Evolutionary conservation across 1,140 invertebrate species (phyloP).

Genomic region (Drosophila ogumai): DNA sequence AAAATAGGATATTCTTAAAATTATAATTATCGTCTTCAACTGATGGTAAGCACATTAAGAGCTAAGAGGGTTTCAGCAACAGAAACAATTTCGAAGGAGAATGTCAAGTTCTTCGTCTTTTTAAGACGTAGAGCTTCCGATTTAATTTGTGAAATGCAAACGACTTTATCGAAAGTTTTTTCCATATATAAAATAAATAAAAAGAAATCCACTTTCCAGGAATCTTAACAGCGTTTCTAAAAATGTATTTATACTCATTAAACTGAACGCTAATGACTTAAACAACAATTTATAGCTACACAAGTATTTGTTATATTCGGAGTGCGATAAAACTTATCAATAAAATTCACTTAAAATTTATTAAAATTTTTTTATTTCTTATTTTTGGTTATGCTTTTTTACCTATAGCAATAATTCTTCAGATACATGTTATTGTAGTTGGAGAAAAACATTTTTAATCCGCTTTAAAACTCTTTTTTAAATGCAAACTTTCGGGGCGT

Average conservation of each 20-base stretch:
- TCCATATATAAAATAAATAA: background rate
- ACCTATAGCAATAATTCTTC: conserved; percentile 83
- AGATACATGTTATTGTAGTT: conserved; percentile 84
- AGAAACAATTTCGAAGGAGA: background rate
- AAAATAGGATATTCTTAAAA: no score
- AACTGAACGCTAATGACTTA: no score
- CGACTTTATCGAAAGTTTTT: background rate
- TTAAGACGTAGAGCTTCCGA: background rate
- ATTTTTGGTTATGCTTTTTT: conserved; percentile 18
- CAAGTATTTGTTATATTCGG: background rate
- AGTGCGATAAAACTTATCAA: background rate
- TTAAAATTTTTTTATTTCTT: background rate
- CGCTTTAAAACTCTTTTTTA: background rate
- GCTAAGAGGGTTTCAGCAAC: background rate
- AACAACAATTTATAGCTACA: background rate
- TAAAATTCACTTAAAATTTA: background rate
- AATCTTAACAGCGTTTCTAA: background rate
- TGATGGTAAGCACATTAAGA: background rate
- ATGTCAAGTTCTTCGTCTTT: background rate
- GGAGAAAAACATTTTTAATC: conserved; percentile 72
- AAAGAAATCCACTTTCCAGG: background rate
- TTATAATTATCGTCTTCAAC: background rate
- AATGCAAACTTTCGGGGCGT: conserved; percentile 19
- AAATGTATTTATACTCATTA: background rate
- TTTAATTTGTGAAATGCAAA: background rate